phyloP scores from a whole-genome alignment of 1,140 invertebrate species.

The Charaxes varanes region DNA sequence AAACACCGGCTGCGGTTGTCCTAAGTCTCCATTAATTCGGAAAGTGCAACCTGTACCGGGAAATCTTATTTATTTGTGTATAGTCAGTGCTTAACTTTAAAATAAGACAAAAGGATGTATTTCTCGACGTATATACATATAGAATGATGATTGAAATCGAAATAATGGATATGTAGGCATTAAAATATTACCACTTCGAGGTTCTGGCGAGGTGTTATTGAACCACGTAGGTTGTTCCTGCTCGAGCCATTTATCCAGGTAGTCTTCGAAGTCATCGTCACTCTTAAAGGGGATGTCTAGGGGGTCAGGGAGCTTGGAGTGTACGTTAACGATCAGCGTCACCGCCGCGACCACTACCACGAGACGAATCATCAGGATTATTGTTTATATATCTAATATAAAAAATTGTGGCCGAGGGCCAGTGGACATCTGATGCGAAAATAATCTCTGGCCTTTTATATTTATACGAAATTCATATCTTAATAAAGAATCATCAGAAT shows the following conservation, averaged over 20 bases:
- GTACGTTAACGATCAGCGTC: conserved; percentile 14
- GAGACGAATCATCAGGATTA: conserved; percentile 19
- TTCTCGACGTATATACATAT: too few species aligned
- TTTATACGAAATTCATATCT: conserved; percentile 11
- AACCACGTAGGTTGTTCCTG: conserved; percentile 31
- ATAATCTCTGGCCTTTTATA: background rate
- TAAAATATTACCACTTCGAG: conserved; percentile 32
- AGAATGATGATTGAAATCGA: too few species aligned
- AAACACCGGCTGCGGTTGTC: conserved; percentile 52
- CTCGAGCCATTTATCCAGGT: conserved; percentile 49
- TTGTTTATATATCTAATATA: too few species aligned
- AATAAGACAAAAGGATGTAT: too few species aligned
- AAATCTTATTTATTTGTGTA: background rate
- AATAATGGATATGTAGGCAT: too few species aligned
- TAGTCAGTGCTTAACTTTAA: too few species aligned
- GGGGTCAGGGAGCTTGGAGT: conserved; percentile 28
- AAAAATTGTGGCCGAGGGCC: background rate
- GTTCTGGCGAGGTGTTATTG: conserved; percentile 21
- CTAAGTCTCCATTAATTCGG: conserved; percentile 47
- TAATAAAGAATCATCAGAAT: too few species aligned
- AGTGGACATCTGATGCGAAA: too few species aligned
- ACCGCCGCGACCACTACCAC: conserved; percentile 4
- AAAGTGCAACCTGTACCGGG: conserved; percentile 38
- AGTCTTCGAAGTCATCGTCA: conserved; percentile 62
- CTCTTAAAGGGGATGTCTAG: conserved; percentile 36